Evolutionary conservation across 2,797 vertebrate species (phyloP).

Genomic region (Poecilia gillii): DNA sequence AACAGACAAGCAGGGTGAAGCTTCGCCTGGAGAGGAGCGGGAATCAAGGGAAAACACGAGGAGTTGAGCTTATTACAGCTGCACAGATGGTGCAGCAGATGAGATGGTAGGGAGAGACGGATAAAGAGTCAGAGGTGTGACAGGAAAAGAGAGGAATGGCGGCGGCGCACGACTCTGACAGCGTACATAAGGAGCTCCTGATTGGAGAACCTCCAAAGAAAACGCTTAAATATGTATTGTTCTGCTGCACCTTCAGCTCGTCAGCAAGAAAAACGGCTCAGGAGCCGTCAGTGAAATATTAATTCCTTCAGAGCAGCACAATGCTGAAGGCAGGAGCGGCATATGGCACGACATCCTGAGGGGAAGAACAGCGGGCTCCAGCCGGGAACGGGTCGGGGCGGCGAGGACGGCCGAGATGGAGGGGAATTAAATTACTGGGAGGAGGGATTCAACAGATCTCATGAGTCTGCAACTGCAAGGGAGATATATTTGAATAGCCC

Average conservation of each 20-base stretch:
- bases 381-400: constrained; percentile 21
- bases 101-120: constrained; percentile 66
- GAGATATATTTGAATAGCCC: constrained; percentile 58
- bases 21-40: constrained; percentile 31
- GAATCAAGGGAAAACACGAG: constrained; percentile 47
- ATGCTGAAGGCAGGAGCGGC: constrained; percentile 43
- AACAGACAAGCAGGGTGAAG: constrained; percentile 35
- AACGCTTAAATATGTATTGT: constrained; percentile 74
- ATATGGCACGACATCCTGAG: constrained; percentile 57
- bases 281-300: constrained; percentile 70
- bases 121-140: constrained; percentile 50
- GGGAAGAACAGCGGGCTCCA: constrained; percentile 37
- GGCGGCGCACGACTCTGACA: constrained; percentile 52
- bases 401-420: constrained; percentile 34
- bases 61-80: constrained; percentile 67
- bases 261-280: constrained; percentile 63
- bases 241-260: constrained; percentile 50
- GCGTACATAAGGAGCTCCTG: constrained; percentile 61
- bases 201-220: constrained; percentile 62
- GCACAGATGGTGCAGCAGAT: constrained; percentile 80
- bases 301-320: constrained; percentile 50
- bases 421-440: constrained; percentile 65
- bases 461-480: constrained; percentile 60
- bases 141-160: constrained; percentile 47
- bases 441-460: constrained; percentile 56